These are phyloP conservation scores for Pseudomyrmex pallidus DNA, from an alignment of 1,140 invertebrate species.

Conservation along the genomic window DNA sequence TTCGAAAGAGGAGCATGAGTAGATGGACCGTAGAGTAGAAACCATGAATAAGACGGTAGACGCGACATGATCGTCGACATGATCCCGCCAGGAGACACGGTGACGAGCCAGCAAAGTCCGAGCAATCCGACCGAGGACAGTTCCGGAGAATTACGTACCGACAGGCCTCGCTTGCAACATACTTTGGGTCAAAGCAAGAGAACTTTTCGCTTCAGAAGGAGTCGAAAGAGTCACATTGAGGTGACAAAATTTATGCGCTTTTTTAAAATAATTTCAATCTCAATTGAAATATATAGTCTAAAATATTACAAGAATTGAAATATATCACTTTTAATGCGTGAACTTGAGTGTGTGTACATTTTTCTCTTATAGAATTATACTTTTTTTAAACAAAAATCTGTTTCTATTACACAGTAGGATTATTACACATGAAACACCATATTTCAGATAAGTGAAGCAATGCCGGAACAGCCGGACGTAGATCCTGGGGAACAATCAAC, in stretches of 20 bases:
- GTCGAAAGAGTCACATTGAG: conserved; percentile 87
- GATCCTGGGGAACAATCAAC: not conserved
- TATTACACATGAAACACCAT: not conserved
- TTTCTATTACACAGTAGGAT: not conserved
- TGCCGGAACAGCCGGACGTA: conserved; percentile 33
- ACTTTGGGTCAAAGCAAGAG: conserved; percentile 97
- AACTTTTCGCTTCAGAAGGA: conserved; percentile 95
- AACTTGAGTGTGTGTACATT: no score
- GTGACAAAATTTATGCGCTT: conserved; percentile 72
- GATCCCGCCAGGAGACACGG: conserved; percentile 87
- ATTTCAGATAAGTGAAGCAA: conserved; percentile 54
- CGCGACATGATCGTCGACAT: conserved; percentile 33
- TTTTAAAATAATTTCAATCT: not conserved
- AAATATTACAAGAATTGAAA: no score
- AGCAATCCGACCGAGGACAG: conserved; percentile 89
- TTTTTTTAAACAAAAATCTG: not conserved
- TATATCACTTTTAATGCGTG: no score
- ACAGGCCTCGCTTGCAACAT: conserved; percentile 93
- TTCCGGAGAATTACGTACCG: conserved; percentile 87
- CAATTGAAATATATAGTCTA: not conserved
- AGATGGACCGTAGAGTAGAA: conserved; percentile 64
- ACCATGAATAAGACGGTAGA: conserved; percentile 22
- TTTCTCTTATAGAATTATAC: no score
- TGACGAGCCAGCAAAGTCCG: conserved; percentile 90
- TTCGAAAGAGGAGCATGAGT: conserved; percentile 77